These are phyloP conservation scores for Aramus guarauna DNA, from an alignment of 2,113 vertebrate species.

Conservation along the genomic window DNA sequence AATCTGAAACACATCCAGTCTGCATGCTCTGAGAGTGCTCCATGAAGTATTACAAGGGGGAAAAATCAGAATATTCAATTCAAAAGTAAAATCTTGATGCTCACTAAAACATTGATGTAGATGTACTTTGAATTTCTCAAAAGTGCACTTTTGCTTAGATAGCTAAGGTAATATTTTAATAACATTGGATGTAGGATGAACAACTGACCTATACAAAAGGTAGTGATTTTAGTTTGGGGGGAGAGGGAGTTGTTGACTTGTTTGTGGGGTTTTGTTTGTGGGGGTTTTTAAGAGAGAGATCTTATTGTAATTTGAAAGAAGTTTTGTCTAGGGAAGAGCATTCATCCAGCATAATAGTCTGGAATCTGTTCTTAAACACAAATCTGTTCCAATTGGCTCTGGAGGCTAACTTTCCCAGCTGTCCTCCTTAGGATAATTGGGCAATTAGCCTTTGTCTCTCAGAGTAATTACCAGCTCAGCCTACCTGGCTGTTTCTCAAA, in stretches of 20 bases:
- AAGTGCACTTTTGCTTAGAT: neutral
- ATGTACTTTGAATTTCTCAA: neutral
- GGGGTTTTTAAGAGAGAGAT: neutral
- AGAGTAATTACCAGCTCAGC: neutral
- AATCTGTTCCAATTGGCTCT: neutral
- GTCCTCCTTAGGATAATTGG: neutral
- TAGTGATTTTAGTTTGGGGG: neutral
- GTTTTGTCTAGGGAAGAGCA: neutral
- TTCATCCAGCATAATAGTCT: neutral
- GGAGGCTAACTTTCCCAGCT: neutral
- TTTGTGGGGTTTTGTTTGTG: no score
- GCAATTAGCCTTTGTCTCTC: slow-evolving; percentile 34
- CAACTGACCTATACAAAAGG: neutral
- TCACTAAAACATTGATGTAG: neutral
- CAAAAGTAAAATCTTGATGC: neutral
- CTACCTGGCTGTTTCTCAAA: slow-evolving; percentile 7
- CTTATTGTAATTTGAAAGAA: neutral
- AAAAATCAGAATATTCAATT: neutral
- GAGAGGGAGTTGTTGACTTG: no score
- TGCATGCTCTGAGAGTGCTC: neutral
- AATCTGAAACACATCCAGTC: neutral
- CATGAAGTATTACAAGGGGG: neutral
- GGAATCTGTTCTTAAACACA: neutral
- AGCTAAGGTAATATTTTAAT: neutral
- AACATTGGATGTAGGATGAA: neutral